Conservation (phyloP, 2,797 vertebrate genomes). For the Pelochelys cantorii region DNA sequence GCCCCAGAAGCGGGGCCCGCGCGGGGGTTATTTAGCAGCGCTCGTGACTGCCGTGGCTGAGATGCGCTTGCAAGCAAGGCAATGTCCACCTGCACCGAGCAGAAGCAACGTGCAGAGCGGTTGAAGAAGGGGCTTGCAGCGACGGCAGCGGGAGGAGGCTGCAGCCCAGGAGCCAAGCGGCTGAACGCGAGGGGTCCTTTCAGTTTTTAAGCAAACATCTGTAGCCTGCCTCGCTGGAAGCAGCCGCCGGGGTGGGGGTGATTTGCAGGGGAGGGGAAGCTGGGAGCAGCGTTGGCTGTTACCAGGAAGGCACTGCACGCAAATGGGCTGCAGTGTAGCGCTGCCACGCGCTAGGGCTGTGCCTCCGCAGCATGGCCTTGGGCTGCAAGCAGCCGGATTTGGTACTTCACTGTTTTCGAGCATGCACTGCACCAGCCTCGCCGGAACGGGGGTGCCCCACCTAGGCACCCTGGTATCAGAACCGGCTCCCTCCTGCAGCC, state of each 20-base stretch:
- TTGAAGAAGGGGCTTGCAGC: constrained; percentile 18
- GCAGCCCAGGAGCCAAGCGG: background rate
- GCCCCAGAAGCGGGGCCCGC: background rate
- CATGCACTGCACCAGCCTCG: background rate
- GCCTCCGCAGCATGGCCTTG: background rate
- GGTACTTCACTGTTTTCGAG: background rate
- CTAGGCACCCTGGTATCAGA: background rate
- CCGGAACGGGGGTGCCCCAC: background rate
- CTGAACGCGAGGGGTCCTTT: background rate
- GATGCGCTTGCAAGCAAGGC: constrained; percentile 20
- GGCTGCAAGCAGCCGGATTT: background rate
- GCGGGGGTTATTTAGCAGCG: background rate
- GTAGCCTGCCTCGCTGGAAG: constrained; percentile 33
- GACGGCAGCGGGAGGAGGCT: background rate
- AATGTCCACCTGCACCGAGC: background rate
- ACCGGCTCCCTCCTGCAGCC: background rate
- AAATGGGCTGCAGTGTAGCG: background rate
- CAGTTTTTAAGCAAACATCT: background rate
- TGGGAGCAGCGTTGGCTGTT: background rate
- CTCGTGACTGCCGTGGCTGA: background rate
- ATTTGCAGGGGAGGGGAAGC: background rate
- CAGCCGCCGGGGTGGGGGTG: background rate
- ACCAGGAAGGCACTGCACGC: background rate
- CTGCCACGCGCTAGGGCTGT: constrained; percentile 27
- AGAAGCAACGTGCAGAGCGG: background rate